Evolutionary conservation across 1,140 invertebrate genomes (phyloP).

Genomic region (Homalodisca vitripennis): DNA sequence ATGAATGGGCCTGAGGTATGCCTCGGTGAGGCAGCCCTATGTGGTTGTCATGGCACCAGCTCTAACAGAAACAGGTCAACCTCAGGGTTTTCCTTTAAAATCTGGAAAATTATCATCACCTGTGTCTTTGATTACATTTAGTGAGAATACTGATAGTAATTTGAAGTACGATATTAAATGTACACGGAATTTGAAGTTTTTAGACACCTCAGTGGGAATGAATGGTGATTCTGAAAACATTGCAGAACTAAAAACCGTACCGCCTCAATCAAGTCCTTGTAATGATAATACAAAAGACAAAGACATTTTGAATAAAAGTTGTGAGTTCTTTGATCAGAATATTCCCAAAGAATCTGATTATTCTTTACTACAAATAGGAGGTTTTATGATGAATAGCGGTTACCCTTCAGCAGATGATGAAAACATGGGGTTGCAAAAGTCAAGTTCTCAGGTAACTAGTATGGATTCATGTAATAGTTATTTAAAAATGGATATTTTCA

Average conservation of each 20-base stretch:
- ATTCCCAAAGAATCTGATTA: conserved; percentile 22
- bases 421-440: conserved; percentile 59
- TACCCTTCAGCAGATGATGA: conserved; percentile 63
- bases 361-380: conserved; percentile 36
- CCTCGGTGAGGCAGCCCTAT: conserved; percentile 54
- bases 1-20: conserved; percentile 45
- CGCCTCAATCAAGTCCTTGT: not conserved
- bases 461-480: conserved; percentile 29
- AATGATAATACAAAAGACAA: not conserved
- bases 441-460: conserved; percentile 26
- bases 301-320: not conserved
- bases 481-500: conserved; percentile 53
- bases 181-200: not conserved
- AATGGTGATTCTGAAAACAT: conserved; percentile 36
- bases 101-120: conserved; percentile 35
- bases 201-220: conserved; percentile 30
- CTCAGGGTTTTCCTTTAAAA: conserved; percentile 55
- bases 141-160: conserved; percentile 18
- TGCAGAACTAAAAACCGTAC: not conserved
- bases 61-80: conserved; percentile 63
- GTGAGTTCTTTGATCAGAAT: not conserved
- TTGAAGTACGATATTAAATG: not conserved
- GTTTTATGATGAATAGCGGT: conserved; percentile 54
- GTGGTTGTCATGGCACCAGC: conserved; percentile 71
- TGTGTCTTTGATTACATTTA: conserved; percentile 29